A percentile compares a stretch with the other conserved stretches of the same genome.
Conservation (phyloP, 2,797 vertebrate genomes). For the Oreonectes daqikongensis region DNA sequence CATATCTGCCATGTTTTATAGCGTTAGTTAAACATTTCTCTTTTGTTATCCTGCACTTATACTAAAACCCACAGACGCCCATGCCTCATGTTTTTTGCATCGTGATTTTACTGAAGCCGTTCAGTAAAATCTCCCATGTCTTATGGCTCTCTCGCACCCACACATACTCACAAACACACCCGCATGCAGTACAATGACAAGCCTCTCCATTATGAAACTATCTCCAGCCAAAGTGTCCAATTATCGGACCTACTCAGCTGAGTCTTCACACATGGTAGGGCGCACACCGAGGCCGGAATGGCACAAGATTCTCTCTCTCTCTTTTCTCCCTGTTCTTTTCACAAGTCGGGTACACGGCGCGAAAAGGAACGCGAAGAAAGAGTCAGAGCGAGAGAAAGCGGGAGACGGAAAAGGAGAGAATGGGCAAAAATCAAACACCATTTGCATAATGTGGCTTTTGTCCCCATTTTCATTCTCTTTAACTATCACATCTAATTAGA, state of each 20-base stretch:
- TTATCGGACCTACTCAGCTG: constrained; percentile 63
- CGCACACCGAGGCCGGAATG: constrained; percentile 51
- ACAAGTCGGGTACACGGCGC: constrained; percentile 57
- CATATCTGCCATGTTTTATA: background rate
- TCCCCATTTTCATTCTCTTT: constrained; percentile 72
- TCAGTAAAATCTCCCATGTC: constrained; percentile 45
- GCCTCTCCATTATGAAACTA: constrained; percentile 62
- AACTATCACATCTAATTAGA: constrained; percentile 77
- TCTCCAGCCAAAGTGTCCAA: constrained; percentile 64
- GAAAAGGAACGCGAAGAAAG: constrained; percentile 54
- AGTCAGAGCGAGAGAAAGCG: constrained; percentile 46
- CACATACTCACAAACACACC: constrained; percentile 50
- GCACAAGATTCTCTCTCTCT: constrained; percentile 50
- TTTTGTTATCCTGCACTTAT: constrained; percentile 24
- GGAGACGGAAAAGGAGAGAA: constrained; percentile 56
- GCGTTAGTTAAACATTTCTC: background rate
- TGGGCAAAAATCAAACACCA: constrained; percentile 73
- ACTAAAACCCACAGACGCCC: constrained; percentile 10
- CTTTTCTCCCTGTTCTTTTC: constrained; percentile 49
- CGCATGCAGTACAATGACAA: constrained; percentile 49
- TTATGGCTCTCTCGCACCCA: constrained; percentile 37
- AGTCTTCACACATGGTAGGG: constrained; percentile 59
- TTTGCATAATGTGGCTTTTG: constrained; percentile 76
- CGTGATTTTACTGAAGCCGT: constrained; percentile 34
- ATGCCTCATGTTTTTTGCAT: constrained; percentile 20